These are phyloP conservation scores for Chloroceryle amazona DNA, from an alignment of 2,797 vertebrate genomes.

Conservation along the genomic window DNA sequence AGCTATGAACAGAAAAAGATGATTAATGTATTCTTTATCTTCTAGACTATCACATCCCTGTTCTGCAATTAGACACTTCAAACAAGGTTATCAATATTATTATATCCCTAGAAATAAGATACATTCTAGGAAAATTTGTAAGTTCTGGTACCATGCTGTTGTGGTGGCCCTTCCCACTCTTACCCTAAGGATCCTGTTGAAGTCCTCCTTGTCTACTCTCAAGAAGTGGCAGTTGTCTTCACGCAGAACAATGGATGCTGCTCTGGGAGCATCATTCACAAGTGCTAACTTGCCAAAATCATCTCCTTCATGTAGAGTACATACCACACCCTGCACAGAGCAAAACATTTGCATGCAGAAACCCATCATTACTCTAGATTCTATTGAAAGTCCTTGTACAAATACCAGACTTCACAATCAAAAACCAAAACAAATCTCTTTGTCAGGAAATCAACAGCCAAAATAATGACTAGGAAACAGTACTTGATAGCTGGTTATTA, in stretches of 20 bases:
- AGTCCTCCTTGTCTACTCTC: conserved; percentile 98
- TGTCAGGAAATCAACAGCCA: conserved; percentile 72
- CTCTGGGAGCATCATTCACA: conserved; percentile 95
- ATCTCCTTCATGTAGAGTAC: conserved; percentile 96
- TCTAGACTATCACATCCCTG: neutral
- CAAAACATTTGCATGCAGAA: conserved; percentile 51
- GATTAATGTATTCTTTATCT: neutral
- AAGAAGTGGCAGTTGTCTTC: conserved; percentile 99
- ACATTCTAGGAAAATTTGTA: neutral
- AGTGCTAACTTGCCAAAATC: conserved; percentile 98
- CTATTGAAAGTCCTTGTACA: conserved; percentile 61
- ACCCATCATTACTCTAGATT: conserved; percentile 61
- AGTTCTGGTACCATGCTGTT: neutral
- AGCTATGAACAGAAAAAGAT: neutral
- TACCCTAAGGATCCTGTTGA: conserved; percentile 96
- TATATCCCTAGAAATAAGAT: neutral
- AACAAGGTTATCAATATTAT: neutral
- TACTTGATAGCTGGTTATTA: conserved; percentile 71
- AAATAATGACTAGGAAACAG: conserved; percentile 70
- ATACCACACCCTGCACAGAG: conserved; percentile 92
- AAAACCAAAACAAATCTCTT: conserved; percentile 67
- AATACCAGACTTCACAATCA: conserved; percentile 67
- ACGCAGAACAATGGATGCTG: conserved; percentile 95
- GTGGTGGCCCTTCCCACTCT: conserved; percentile 55
- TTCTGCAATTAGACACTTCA: neutral